Percentiles rank a stretch among this genome's conserved stretches.
These are phyloP conservation scores for Diplolepis rosae DNA, from an alignment of 2,888 invertebrate genomes.

Conservation along the genomic window DNA sequence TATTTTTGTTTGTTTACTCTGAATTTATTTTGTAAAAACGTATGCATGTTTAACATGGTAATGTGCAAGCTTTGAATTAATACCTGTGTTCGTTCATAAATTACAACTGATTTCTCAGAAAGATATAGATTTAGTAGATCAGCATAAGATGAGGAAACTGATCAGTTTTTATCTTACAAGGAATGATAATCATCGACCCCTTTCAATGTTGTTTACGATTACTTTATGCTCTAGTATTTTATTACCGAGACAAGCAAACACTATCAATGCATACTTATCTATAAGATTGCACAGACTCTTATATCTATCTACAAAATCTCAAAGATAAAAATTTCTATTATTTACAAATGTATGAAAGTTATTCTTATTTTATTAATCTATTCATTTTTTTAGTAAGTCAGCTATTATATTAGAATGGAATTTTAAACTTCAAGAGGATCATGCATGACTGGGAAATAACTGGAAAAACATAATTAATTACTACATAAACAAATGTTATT, in stretches of 20 bases:
- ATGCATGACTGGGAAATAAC: not conserved
- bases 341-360: not conserved
- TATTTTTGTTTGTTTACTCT: not conserved
- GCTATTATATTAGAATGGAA: no score
- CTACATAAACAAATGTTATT: no score
- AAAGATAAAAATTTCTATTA: not conserved
- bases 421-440: not conserved
- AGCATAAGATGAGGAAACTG: constrained; percentile 3
- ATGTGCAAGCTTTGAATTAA: not conserved
- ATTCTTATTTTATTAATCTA: not conserved
- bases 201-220: constrained; percentile 14
- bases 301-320: not conserved
- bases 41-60: not conserved
- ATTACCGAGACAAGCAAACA: not conserved
- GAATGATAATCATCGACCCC: constrained; percentile 14
- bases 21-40: not conserved
- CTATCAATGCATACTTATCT: constrained; percentile 20
- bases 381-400: not conserved
- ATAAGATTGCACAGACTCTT: constrained; percentile 7
- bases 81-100: constrained; percentile 5
- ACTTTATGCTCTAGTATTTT: constrained; percentile 23
- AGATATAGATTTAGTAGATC: constrained; percentile 17
- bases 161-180: constrained; percentile 10
- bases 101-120: not conserved
- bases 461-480: not conserved